Evolutionary conservation across 2,113 vertebrate genomes (phyloP).

Genomic region (Cathartes aura): DNA sequence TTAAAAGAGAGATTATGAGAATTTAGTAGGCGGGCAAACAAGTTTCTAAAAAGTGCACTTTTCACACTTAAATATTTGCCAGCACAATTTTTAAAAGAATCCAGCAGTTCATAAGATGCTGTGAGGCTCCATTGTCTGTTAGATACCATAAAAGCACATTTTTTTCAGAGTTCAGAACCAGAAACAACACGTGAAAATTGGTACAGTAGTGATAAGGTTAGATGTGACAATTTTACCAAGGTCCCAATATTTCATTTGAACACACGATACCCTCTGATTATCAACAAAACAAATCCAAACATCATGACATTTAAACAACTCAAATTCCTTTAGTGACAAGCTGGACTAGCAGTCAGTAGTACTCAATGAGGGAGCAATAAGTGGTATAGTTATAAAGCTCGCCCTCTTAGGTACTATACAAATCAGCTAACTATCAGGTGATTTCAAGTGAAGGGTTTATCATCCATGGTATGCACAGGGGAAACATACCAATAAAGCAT

Average conservation of each 20-base stretch:
- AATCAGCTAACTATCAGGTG: background rate
- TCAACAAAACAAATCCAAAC: background rate
- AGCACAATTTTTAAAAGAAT: slow-evolving; percentile 23
- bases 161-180: background rate
- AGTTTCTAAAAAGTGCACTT: slow-evolving; percentile 37
- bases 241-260: background rate
- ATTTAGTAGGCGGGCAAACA: slow-evolving; percentile 8
- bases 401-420: background rate
- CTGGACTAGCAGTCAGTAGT: background rate
- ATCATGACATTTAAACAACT: slow-evolving; percentile 10
- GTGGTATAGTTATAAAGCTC: background rate
- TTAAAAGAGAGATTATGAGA: slow-evolving; percentile 21
- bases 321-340: background rate
- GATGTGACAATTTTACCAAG: background rate
- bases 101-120: background rate
- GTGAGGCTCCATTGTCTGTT: background rate
- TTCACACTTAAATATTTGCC: slow-evolving; percentile 29
- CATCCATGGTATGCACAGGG: background rate
- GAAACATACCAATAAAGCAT: background rate
- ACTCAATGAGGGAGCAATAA: background rate
- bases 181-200: background rate
- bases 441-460: background rate
- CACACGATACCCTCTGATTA: background rate
- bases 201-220: background rate
- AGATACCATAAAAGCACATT: background rate